phyloP scores from a whole-genome alignment of 2,797 vertebrate genomes.

The Clarias fuscus region DNA sequence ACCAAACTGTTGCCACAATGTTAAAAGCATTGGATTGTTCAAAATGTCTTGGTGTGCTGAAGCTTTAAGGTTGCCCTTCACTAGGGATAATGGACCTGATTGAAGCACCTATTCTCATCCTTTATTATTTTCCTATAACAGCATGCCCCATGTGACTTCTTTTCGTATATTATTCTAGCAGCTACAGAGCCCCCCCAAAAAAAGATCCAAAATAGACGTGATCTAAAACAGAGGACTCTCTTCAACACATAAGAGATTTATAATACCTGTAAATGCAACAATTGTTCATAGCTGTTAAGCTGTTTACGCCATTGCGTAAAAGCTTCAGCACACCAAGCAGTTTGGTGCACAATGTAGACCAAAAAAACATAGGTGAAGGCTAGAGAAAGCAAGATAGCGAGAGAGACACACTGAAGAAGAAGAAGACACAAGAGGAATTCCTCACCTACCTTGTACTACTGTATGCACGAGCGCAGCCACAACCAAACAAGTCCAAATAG shows the following conservation, averaged over 20 bases:
- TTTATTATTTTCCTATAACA: neutral
- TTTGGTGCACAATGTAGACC: neutral
- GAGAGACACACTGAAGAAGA: neutral
- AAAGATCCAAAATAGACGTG: neutral
- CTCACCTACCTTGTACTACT: constrained; percentile 66
- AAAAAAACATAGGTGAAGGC: neutral
- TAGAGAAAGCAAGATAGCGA: neutral
- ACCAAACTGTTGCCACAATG: too few species aligned
- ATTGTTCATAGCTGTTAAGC: neutral
- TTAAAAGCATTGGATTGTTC: too few species aligned
- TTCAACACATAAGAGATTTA: neutral
- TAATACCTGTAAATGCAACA: neutral
- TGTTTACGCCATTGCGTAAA: too few species aligned
- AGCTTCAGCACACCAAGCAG: too few species aligned
- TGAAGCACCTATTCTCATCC: neutral
- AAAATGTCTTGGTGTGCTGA: too few species aligned
- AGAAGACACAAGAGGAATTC: constrained; percentile 23
- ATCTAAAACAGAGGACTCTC: constrained; percentile 6
- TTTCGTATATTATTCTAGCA: neutral
- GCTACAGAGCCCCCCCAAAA: neutral
- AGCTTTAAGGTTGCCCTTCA: too few species aligned
- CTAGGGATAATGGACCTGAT: too few species aligned
- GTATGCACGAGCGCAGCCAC: constrained; percentile 57
- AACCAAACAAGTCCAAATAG: constrained; percentile 61
- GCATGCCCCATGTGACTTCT: neutral